phyloP scores from a whole-genome alignment of 2,113 vertebrate species.

The Tylochromis polylepis region DNA sequence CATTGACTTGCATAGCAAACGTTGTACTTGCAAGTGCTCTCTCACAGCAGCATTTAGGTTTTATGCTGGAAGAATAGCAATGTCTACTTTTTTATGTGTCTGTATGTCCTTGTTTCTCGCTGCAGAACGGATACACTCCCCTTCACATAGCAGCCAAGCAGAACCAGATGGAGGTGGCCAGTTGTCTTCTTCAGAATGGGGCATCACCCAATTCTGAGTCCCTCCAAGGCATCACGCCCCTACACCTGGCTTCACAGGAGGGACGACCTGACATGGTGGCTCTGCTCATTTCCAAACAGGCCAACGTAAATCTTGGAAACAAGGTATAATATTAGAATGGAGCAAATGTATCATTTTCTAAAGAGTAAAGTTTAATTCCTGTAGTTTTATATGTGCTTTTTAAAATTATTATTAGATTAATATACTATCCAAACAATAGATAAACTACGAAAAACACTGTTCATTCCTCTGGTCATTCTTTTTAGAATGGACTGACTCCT shows the following conservation, averaged over 20 bases:
- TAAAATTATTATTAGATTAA: not conserved
- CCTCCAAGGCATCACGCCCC: slow-evolving; percentile 88
- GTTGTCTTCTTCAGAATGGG: slow-evolving; percentile 86
- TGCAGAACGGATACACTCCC: slow-evolving; percentile 92
- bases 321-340: slow-evolving; percentile 74
- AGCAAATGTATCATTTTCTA: not conserved
- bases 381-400: not conserved
- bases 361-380: not conserved
- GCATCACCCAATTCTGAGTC: slow-evolving; percentile 86
- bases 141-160: slow-evolving; percentile 95
- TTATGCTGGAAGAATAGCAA: not conserved
- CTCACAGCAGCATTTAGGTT: not conserved
- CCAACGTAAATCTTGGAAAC: slow-evolving; percentile 89
- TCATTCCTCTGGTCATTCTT: not conserved
- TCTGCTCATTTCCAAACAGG: slow-evolving; percentile 89
- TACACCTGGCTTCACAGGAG: slow-evolving; percentile 93
- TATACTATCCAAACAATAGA: not conserved
- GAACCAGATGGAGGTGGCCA: slow-evolving; percentile 92
- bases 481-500: slow-evolving; percentile 89
- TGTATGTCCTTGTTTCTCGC: not conserved
- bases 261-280: slow-evolving; percentile 87
- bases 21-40: not conserved
- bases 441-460: not conserved
- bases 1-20: not conserved
- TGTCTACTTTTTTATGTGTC: not conserved